Evolutionary conservation across 1,140 invertebrate species (phyloP).

Genomic region (Lithobius niger): DNA sequence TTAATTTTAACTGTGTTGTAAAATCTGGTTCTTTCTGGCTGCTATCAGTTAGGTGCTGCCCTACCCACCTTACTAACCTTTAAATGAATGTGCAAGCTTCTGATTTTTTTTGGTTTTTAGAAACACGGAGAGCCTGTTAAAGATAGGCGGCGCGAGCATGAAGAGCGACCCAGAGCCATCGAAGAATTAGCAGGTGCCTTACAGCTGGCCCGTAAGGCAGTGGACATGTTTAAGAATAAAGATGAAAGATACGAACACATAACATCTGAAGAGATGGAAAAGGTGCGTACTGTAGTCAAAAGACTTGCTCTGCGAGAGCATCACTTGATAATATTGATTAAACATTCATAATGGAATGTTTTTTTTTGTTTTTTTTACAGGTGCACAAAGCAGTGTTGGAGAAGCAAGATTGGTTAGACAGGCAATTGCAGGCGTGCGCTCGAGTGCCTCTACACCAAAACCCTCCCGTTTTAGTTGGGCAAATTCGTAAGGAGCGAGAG

Average conservation of each 20-base stretch:
- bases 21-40: no score
- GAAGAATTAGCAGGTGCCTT: conserved; percentile 60
- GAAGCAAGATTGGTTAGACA: conserved; percentile 54
- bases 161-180: conserved; percentile 54
- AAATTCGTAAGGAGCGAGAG: conserved; percentile 58
- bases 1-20: no score
- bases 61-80: no score
- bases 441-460: conserved; percentile 40
- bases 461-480: conserved; percentile 56
- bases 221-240: conserved; percentile 51
- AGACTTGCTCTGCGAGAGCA: no score
- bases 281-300: conserved; percentile 34
- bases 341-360: background rate
- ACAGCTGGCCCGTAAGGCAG: conserved; percentile 55
- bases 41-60: no score
- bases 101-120: conserved; percentile 23
- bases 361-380: conserved; percentile 9
- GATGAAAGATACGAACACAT: conserved; percentile 73
- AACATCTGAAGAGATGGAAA: conserved; percentile 60
- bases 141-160: conserved; percentile 57
- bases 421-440: conserved; percentile 44
- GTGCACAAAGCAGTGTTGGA: conserved; percentile 39
- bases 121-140: conserved; percentile 67
- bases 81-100: no score
- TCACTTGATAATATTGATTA: conserved; percentile 25